Conservation (phyloP, 2,888 invertebrate genomes). For the Temnothorax unifasciatus region DNA sequence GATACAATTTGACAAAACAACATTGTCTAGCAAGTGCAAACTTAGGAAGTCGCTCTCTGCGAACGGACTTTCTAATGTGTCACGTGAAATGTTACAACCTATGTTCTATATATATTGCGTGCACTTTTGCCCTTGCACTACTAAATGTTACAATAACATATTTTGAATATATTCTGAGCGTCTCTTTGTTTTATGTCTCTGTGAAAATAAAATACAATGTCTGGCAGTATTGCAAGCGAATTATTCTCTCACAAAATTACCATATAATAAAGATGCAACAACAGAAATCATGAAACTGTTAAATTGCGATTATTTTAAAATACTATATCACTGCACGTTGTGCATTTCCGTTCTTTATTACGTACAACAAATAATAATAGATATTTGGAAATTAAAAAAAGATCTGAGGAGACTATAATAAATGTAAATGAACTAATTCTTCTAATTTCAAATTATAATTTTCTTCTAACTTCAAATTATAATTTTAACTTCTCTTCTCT, state of each 20-base stretch:
- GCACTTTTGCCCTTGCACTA: neutral
- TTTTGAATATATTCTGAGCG: neutral
- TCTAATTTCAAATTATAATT: neutral
- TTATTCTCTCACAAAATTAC: neutral
- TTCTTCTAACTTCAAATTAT: neutral
- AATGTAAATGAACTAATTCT: neutral
- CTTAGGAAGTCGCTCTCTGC: neutral
- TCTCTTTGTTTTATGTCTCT: neutral
- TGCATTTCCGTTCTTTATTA: neutral
- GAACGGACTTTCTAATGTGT: neutral
- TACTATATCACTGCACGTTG: neutral
- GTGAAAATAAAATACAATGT: constrained; percentile 11
- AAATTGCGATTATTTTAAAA: constrained; percentile 30
- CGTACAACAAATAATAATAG: neutral
- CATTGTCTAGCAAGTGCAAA: neutral
- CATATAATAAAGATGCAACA: neutral
- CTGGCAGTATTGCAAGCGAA: neutral
- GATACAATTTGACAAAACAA: constrained; percentile 33
- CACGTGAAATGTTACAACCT: neutral
- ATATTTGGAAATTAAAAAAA: neutral
- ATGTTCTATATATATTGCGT: neutral
- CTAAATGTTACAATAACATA: constrained; percentile 37
- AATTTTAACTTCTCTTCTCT: neutral
- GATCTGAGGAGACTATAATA: neutral
- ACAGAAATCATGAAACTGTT: neutral